These are phyloP conservation scores for Drosophila persimilis DNA, from an alignment of 1,140 invertebrate genomes.

Conservation along the genomic window DNA sequence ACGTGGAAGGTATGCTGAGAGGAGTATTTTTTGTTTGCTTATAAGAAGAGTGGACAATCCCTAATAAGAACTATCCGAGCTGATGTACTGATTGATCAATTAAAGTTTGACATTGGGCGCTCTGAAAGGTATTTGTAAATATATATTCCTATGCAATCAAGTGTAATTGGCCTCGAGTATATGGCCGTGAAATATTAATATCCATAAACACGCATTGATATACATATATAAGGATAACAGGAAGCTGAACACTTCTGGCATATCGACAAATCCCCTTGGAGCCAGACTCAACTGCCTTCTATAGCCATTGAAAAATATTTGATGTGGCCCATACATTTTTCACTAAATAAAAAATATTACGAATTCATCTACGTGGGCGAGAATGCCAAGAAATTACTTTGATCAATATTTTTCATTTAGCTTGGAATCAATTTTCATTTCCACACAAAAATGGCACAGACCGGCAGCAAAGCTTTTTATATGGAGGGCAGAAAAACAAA, in stretches of 20 bases:
- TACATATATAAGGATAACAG: slow-evolving; percentile 1
- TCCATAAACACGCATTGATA: slow-evolving; percentile 38
- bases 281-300: slow-evolving; percentile 12
- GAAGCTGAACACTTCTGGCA: slow-evolving; percentile 21
- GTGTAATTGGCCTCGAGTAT: not conserved
- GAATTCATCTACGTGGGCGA: slow-evolving; percentile 32
- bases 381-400: slow-evolving; percentile 52
- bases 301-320: slow-evolving; percentile 35
- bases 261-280: slow-evolving; percentile 26
- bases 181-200: slow-evolving; percentile 35
- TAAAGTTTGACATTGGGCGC: too few relatives aligned
- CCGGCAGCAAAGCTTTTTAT: slow-evolving; percentile 15
- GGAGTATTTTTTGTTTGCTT: too few relatives aligned
- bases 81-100: not conserved
- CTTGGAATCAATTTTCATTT: slow-evolving; percentile 73
- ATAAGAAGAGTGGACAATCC: too few relatives aligned
- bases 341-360: slow-evolving; percentile 41
- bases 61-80: too few relatives aligned
- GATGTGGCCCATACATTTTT: slow-evolving; percentile 25
- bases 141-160: slow-evolving; percentile 3
- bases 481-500: slow-evolving; percentile 33
- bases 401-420: slow-evolving; percentile 67
- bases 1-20: too few relatives aligned
- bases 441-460: slow-evolving; percentile 21
- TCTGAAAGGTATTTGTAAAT: not conserved